A percentile compares a stretch with the other conserved stretches of the same genome.
These are phyloP conservation scores for Florisuga fusca DNA, from an alignment of 2,797 vertebrate species.

Conservation along the genomic window DNA sequence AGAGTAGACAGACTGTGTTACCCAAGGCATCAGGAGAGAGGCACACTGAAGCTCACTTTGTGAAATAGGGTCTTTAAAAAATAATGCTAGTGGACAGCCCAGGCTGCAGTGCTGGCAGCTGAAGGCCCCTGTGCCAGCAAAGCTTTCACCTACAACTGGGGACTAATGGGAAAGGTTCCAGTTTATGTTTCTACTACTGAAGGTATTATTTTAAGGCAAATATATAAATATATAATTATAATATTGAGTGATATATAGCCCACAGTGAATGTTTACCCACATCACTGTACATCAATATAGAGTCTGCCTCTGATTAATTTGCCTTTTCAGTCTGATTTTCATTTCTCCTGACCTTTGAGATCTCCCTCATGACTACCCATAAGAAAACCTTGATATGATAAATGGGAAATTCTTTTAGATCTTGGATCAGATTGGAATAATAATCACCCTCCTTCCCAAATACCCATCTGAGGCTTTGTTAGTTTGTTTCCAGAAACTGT, in stretches of 20 bases:
- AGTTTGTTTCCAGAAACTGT: constrained; percentile 18
- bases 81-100: background rate
- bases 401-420: constrained; percentile 69
- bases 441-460: background rate
- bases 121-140: background rate
- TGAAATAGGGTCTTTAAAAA: background rate
- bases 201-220: background rate
- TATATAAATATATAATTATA: too few relatives aligned
- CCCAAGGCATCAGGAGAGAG: background rate
- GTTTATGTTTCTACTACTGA: background rate
- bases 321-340: constrained; percentile 64
- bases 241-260: background rate
- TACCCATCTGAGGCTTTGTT: background rate
- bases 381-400: constrained; percentile 52
- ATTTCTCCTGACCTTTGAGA: constrained; percentile 68
- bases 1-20: background rate
- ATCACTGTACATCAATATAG: background rate
- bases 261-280: background rate
- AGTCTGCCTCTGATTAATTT: constrained; percentile 45
- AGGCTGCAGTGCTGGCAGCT: background rate
- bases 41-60: background rate
- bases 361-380: constrained; percentile 58
- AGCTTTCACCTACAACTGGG: background rate
- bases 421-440: constrained; percentile 51
- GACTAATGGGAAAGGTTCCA: background rate